phyloP scores from a whole-genome alignment of 2,888 invertebrate genomes.

The Acronicta alni region DNA sequence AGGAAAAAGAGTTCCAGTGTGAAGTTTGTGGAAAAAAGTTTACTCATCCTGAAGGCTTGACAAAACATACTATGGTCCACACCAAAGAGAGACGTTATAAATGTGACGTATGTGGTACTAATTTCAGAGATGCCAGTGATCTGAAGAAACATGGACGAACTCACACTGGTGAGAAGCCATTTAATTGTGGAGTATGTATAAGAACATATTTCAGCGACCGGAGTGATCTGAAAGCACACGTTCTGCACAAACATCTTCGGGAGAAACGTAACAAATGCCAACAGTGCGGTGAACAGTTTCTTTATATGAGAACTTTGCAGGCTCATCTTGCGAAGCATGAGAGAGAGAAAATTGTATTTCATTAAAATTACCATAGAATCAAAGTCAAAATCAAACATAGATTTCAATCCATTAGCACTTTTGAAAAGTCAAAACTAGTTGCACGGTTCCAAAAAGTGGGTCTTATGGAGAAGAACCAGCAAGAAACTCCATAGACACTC shows the following conservation, averaged over 20 bases:
- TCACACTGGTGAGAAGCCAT: constrained; percentile 34
- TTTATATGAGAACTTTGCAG: constrained; percentile 7
- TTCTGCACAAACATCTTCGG: not conserved
- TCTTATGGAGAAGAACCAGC: too few relatives aligned
- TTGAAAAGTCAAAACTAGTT: too few relatives aligned
- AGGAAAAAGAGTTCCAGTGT: constrained; percentile 20
- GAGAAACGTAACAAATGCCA: constrained; percentile 17
- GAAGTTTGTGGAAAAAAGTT: constrained; percentile 20
- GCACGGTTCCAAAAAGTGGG: too few relatives aligned
- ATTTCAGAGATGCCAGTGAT: constrained; percentile 25
- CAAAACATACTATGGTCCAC: constrained; percentile 11
- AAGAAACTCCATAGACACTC: too few relatives aligned
- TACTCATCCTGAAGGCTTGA: constrained; percentile 5
- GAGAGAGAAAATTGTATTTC: constrained; percentile 6
- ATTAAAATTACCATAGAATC: constrained; percentile 4
- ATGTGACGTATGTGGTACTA: constrained; percentile 24
- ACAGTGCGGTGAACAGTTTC: constrained; percentile 7
- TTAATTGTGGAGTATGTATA: constrained; percentile 25
- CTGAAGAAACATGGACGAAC: constrained; percentile 27
- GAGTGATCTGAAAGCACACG: constrained; percentile 10
- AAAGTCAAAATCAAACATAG: too few relatives aligned
- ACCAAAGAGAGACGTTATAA: constrained; percentile 12
- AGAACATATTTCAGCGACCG: constrained; percentile 15
- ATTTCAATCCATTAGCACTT: too few relatives aligned
- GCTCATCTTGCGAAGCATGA: constrained; percentile 27